These are phyloP conservation scores for Calosoma granatense DNA, from an alignment of 1,140 invertebrate genomes.

Conservation along the genomic window DNA sequence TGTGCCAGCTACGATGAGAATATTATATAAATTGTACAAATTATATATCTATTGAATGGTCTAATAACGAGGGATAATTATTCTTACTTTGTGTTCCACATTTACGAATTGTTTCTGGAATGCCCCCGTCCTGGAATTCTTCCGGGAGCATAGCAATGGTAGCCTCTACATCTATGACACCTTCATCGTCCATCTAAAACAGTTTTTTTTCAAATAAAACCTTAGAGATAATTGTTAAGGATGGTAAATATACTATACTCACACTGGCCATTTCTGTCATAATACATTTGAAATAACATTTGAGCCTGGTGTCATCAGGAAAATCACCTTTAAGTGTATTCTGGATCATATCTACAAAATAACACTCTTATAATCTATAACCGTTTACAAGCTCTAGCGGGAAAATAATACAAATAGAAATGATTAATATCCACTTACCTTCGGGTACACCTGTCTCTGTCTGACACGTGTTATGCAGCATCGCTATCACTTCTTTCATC, in stretches of 20 bases:
- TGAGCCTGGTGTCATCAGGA: not conserved
- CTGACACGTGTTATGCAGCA: slow-evolving; percentile 22
- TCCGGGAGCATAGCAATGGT: not conserved
- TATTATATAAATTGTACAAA: not conserved
- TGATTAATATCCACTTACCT: slow-evolving; percentile 17
- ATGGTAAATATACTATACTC: not conserved
- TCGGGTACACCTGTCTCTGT: slow-evolving; percentile 17
- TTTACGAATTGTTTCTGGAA: not conserved
- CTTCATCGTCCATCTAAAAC: slow-evolving; percentile 1
- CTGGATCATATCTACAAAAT: slow-evolving; percentile 4
- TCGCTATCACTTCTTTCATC: slow-evolving; percentile 21
- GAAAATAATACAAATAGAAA: too few relatives aligned
- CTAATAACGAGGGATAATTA: not conserved
- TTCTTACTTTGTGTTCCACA: slow-evolving; percentile 5
- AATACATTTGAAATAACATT: not conserved
- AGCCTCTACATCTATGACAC: not conserved
- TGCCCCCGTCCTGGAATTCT: not conserved
- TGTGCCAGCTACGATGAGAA: not conserved
- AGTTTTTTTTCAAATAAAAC: not conserved
- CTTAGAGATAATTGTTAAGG: not conserved
- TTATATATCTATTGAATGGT: too few relatives aligned
- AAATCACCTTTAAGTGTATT: not conserved
- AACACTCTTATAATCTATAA: too few relatives aligned
- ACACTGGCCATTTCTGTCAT: slow-evolving; percentile 1
- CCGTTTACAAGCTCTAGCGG: too few relatives aligned